A percentile compares a stretch with the other conserved stretches of the same genome.
These are phyloP conservation scores for Morinoia aosen DNA, from an alignment of 2,888 invertebrate species.

Conservation along the genomic window DNA sequence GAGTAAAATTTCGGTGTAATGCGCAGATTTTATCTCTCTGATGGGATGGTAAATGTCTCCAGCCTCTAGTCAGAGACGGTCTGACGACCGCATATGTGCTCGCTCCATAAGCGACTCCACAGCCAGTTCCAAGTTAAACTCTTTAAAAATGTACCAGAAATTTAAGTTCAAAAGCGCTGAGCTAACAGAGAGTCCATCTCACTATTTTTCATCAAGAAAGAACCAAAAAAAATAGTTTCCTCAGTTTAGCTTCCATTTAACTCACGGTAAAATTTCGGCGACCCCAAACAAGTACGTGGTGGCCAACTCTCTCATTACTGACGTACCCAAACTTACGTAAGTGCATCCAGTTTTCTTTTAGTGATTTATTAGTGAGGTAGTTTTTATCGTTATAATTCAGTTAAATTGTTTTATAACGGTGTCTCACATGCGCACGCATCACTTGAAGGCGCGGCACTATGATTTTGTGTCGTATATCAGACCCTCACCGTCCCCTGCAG, in stretches of 20 bases:
- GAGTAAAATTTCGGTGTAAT: too few species aligned
- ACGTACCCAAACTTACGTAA: background rate
- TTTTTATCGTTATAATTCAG: background rate
- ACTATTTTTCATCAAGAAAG: background rate
- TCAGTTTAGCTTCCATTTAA: background rate
- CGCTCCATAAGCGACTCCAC: background rate
- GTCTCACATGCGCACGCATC: background rate
- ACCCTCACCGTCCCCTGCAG: slow-evolving; percentile 9
- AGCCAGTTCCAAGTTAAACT: background rate
- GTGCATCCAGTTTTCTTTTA: background rate
- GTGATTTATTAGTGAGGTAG: background rate
- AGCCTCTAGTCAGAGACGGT: background rate
- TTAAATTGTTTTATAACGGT: background rate
- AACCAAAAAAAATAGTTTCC: background rate
- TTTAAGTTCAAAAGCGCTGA: background rate
- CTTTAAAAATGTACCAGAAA: too few species aligned
- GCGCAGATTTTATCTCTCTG: too few species aligned
- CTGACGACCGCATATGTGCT: background rate
- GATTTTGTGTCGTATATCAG: background rate
- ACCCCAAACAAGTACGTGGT: background rate
- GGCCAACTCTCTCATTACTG: background rate
- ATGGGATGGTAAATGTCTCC: background rate
- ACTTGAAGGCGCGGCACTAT: background rate
- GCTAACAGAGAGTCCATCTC: background rate
- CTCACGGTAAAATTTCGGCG: background rate